phyloP scores from a whole-genome alignment of 2,113 vertebrate genomes.

The Puffinus mauretanicus region DNA sequence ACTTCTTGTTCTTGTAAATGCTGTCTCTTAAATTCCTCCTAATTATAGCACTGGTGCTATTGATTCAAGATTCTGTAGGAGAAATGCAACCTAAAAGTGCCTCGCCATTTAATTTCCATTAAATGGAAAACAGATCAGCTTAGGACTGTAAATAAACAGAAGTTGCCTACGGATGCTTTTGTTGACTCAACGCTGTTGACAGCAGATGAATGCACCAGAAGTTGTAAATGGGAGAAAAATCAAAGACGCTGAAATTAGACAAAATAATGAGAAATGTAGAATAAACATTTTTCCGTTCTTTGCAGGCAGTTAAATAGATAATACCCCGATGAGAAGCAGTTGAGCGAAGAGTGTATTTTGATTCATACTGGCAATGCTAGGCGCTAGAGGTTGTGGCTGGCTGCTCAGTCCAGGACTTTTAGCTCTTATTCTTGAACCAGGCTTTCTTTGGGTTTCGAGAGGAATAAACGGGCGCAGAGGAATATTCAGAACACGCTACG shows the following conservation, averaged over 20 bases:
- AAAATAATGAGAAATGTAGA: not conserved
- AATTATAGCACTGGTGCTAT: constrained; percentile 37
- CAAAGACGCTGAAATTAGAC: constrained; percentile 11
- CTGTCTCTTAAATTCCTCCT: constrained; percentile 48
- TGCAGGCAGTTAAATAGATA: not conserved
- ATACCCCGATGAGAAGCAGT: not conserved
- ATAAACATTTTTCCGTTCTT: not conserved
- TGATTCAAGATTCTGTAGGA: constrained; percentile 37
- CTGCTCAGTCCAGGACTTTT: not conserved
- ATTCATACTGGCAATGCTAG: not conserved
- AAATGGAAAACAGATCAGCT: constrained; percentile 55
- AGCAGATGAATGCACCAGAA: constrained; percentile 38
- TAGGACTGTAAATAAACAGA: constrained; percentile 60
- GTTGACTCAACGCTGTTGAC: constrained; percentile 65
- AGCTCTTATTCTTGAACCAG: not conserved
- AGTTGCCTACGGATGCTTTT: constrained; percentile 61
- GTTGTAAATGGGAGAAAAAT: constrained; percentile 30
- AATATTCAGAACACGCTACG: not conserved
- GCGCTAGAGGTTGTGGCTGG: not conserved
- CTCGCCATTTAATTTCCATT: constrained; percentile 63
- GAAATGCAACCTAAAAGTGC: constrained; percentile 51
- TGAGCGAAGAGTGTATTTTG: not conserved
- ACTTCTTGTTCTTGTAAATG: constrained; percentile 26
- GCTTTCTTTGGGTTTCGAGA: not conserved
- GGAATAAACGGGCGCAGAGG: not conserved